These are phyloP conservation scores for Holothuria leucospilota DNA, from an alignment of 53 echinoderm and acorn worm species.

Conservation along the genomic window DNA sequence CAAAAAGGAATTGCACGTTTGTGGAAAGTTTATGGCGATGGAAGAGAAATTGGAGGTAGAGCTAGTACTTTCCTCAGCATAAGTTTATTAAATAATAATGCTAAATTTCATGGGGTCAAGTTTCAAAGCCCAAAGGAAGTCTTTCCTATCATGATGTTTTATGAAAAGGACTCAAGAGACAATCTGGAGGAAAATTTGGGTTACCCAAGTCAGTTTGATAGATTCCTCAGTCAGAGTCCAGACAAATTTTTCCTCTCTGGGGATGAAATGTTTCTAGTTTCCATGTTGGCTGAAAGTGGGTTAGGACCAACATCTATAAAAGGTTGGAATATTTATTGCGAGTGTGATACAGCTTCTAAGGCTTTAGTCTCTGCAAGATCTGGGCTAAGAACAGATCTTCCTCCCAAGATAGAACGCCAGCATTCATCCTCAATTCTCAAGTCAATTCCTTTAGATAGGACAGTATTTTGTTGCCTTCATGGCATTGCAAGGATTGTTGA, in stretches of 20 bases:
- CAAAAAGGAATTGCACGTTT: not conserved
- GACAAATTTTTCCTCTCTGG: constrained; percentile 6
- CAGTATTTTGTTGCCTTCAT: constrained; percentile 33
- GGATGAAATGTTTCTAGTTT: constrained; percentile 28
- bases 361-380: too few species aligned
- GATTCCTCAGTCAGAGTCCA: not conserved
- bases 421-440: not conserved
- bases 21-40: constrained; percentile 36
- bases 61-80: constrained; percentile 6
- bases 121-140: constrained; percentile 11
- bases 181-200: constrained; percentile 26
- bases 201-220: constrained; percentile 5
- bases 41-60: constrained; percentile 21
- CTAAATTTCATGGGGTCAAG: constrained; percentile 4
- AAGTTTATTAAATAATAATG: constrained; percentile 16
- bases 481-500: constrained; percentile 29
- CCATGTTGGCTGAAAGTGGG: constrained; percentile 20
- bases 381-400: not conserved
- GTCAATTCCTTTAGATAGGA: constrained; percentile 5
- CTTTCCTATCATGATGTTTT: constrained; percentile 23
- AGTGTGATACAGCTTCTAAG: not conserved
- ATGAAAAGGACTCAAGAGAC: constrained; percentile 15
- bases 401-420: not conserved
- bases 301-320: not conserved
- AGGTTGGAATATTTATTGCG: constrained; percentile 24